Base-by-base conservation (phyloP, 2,888 invertebrate genomes). In the Hyposoter dolosus region DNA sequence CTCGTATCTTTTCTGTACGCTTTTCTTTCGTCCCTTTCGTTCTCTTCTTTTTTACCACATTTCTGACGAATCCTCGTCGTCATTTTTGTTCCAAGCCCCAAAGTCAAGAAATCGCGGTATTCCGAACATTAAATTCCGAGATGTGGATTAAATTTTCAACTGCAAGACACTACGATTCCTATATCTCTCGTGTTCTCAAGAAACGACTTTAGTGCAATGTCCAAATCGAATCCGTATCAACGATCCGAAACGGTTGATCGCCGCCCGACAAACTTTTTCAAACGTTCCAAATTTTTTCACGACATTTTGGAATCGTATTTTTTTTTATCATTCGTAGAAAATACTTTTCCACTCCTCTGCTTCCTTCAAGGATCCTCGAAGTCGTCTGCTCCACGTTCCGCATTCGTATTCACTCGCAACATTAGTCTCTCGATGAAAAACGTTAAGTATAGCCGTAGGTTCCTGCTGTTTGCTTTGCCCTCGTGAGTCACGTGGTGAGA, bases 401-500 rank as follows among this genome's bases (percentile, higher is more conserved):
- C 74, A 17, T 35, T 69, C 47, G 84, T 56, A 72, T 85, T 82
- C 78, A 72, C 74, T 83, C 40, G 23, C 74, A 5, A 32, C 56
- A 19, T 79, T 45, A 19, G n/a, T 74, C 66, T 74, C 71, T 63
- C 77, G 77, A 80, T 75, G 84, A 72, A 76, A 88, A 90, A 90
- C 86, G 88, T 90, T 90, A 90, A 90, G 88, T 88, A 88, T 89
- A 88, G 50, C 85, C 86, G 89, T 87, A 88, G 87, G 88, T 90
- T 86, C 88, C 28, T 28, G 28, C 88, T 69, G 89, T 90, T 90
- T 89, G 88, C 90, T 82, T 85, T 89, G 87, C 83, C 85, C 81
- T 87, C 85, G 87, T 89, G 84, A 79, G 86, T 83, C 86, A 85
- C 89, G 87, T 89, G 89, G 87, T 90, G 85, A 88, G 88, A 90